Percentiles rank a stretch among this genome's conserved stretches.
Conservation (phyloP, 2,888 invertebrate genomes). For the Drosophila rellima region DNA sequence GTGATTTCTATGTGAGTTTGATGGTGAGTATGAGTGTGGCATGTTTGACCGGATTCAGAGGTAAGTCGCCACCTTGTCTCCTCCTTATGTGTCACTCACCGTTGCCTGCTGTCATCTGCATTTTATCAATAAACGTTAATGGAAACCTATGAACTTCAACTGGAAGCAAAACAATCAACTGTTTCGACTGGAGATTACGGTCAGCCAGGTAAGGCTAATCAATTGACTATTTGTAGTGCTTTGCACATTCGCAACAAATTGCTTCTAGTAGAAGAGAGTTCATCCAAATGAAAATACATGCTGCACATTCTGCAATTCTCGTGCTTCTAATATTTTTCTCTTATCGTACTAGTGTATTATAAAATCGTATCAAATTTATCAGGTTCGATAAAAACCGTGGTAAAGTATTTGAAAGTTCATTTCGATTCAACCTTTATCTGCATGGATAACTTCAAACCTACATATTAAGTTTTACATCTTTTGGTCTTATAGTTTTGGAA, state of each 20-base stretch:
- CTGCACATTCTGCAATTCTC: too few species aligned
- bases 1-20: not conserved
- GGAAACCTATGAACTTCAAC: constrained; percentile 27
- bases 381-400: too few species aligned
- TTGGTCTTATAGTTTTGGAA: too few species aligned
- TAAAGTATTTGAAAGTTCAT: too few species aligned
- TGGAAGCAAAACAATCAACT: constrained; percentile 42
- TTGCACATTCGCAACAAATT: constrained; percentile 10
- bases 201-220: constrained; percentile 19
- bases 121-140: constrained; percentile 49
- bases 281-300: not conserved
- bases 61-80: constrained; percentile 14
- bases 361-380: not conserved
- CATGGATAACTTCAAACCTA: too few species aligned
- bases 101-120: constrained; percentile 47
- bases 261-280: not conserved
- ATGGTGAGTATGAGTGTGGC: not conserved
- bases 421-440: too few species aligned
- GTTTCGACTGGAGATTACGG: constrained; percentile 2
- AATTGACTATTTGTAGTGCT: constrained; percentile 20
- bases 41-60: constrained; percentile 23
- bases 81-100: not conserved
- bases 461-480: too few species aligned
- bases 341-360: not conserved
- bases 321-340: not conserved